These are phyloP conservation scores for Hyla sarda DNA, from an alignment of 2,113 vertebrate genomes.

Conservation along the genomic window DNA sequence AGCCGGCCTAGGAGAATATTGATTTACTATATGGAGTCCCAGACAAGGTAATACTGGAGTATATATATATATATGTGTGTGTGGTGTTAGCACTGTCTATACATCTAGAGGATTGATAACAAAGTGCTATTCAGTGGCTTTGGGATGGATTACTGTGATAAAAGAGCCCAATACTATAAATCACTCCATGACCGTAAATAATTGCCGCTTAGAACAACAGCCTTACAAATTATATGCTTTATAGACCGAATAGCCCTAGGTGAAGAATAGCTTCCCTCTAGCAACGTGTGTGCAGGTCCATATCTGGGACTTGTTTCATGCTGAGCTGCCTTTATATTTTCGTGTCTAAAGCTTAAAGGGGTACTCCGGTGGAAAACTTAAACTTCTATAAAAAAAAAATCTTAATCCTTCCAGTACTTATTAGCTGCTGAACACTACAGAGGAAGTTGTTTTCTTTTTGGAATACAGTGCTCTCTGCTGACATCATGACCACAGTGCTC, in stretches of 20 bases:
- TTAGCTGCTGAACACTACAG: no score
- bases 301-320: background rate
- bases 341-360: no score
- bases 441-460: no score
- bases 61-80: background rate
- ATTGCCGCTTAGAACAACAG: conserved; percentile 18
- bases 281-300: background rate
- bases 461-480: no score
- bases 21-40: conserved; percentile 5
- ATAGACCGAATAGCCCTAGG: background rate
- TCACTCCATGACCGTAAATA: conserved; percentile 28
- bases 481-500: no score
- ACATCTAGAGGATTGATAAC: background rate
- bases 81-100: conserved; percentile 10
- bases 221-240: conserved; percentile 13
- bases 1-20: background rate
- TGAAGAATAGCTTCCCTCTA: background rate
- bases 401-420: no score
- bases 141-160: conserved; percentile 7
- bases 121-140: background rate
- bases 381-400: no score
- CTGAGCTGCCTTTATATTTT: background rate
- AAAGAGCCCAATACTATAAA: conserved; percentile 16
- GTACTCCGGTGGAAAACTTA: no score
- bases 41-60: background rate